Percentiles rank a stretch among this genome's conserved stretches.
Conservation (phyloP, 2,113 vertebrate species). For the Eurystomus gularis region DNA sequence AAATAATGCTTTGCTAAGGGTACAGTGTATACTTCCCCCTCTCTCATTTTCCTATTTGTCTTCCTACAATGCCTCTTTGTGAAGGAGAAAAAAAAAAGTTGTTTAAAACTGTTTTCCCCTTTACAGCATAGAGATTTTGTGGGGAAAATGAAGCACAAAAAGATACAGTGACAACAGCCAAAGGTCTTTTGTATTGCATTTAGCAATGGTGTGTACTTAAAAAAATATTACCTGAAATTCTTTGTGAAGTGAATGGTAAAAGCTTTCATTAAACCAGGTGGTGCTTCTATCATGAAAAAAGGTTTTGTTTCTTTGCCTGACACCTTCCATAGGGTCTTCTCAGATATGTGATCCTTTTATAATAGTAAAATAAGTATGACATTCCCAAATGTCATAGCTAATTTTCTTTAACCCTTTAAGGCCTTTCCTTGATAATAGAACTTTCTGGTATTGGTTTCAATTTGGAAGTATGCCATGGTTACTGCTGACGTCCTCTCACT, state of each 20-base stretch:
- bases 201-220: background rate
- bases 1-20: slow-evolving; percentile 11
- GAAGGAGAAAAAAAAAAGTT: background rate
- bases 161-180: background rate
- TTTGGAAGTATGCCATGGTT: background rate
- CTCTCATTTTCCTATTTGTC: background rate
- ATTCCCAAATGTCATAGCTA: background rate
- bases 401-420: background rate
- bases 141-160: background rate
- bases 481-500: background rate
- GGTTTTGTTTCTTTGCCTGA: background rate
- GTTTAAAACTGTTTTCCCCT: background rate
- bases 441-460: background rate
- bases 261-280: background rate
- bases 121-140: background rate
- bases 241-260: background rate
- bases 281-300: background rate
- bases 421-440: background rate
- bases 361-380: background rate
- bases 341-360: background rate
- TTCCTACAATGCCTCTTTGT: background rate
- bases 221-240: background rate
- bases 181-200: background rate
- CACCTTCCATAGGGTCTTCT: background rate
- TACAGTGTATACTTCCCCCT: background rate